These are phyloP conservation scores for Micromys minutus DNA, from an alignment of 2,113 vertebrate species.

Conservation along the genomic window DNA sequence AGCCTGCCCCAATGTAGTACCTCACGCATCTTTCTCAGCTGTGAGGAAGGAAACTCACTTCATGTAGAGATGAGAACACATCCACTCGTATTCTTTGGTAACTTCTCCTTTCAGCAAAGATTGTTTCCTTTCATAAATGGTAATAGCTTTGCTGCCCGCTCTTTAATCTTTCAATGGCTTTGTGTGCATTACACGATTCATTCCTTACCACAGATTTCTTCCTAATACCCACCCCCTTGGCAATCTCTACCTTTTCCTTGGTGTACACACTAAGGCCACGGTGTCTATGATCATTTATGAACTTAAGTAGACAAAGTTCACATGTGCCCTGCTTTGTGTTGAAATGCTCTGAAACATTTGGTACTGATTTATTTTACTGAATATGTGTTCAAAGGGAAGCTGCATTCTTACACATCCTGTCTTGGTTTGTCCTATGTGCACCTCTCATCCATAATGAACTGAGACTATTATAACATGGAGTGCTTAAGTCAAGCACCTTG, in stretches of 20 bases:
- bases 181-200: not conserved
- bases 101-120: slow-evolving; percentile 63
- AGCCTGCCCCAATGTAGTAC: not conserved
- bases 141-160: too few relatives aligned
- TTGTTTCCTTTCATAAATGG: slow-evolving; percentile 29
- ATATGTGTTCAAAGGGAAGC: not conserved
- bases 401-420: not conserved
- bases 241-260: not conserved
- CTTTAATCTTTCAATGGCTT: slow-evolving; percentile 43
- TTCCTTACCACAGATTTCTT: not conserved
- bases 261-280: not conserved
- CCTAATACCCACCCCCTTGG: not conserved
- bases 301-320: not conserved
- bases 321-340: not conserved
- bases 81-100: slow-evolving; percentile 56
- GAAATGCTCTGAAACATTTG: not conserved
- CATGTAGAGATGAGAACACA: slow-evolving; percentile 56
- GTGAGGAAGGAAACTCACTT: not conserved
- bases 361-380: not conserved
- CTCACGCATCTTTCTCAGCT: not conserved
- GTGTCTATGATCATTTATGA: not conserved
- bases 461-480: not conserved
- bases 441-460: not conserved
- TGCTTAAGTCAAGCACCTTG: not conserved
- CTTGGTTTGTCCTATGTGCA: not conserved